Evolutionary conservation across 2,113 vertebrate genomes (phyloP).

Genomic region (Sclerurus mexicanus): DNA sequence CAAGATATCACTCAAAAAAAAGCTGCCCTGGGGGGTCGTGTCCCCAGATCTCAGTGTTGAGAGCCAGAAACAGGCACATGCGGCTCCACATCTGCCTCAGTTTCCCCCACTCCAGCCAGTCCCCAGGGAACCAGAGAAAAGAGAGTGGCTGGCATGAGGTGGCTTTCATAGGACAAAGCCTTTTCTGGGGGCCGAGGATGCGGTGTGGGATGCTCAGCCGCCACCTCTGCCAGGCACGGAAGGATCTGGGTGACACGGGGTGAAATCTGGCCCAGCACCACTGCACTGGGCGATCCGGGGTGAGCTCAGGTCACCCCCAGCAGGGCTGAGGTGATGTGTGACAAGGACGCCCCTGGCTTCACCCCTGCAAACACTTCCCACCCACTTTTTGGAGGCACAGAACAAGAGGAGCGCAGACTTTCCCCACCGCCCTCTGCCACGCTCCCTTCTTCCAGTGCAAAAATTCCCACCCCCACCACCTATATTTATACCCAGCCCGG

Average conservation of each 20-base stretch:
- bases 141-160: background rate
- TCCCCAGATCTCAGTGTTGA: background rate
- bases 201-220: background rate
- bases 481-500: background rate
- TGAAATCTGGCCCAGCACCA: background rate
- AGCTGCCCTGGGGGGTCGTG: background rate
- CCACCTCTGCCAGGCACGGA: rapidly evolving
- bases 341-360: background rate
- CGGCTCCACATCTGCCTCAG: background rate
- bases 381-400: background rate
- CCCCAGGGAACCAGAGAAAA: background rate
- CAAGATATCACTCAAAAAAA: background rate
- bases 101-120: background rate
- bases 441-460: background rate
- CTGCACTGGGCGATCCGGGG: rapidly evolving
- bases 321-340: background rate
- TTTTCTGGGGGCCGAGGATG: background rate
- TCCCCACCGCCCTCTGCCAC: background rate
- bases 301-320: background rate
- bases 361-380: background rate
- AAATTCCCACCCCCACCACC: background rate
- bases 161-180: background rate
- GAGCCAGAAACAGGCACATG: background rate
- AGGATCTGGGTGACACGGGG: background rate
- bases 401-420: background rate